These are phyloP conservation scores for Acanthaster planci DNA, from an alignment of 35 echinoderm and acorn worm species.

Conservation along the genomic window DNA sequence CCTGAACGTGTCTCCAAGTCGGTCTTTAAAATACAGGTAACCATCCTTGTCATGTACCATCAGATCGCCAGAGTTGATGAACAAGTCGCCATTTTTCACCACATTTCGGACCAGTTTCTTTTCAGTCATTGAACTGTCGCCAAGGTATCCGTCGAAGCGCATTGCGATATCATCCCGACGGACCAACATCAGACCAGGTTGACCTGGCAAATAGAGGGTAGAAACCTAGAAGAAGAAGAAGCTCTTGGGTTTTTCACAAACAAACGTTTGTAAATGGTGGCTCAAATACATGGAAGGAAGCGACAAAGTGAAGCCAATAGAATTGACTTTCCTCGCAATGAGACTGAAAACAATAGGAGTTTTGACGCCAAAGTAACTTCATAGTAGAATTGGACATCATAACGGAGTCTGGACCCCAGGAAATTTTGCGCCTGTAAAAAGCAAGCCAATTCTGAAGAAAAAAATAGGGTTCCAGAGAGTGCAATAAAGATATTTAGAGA, in stretches of 20 bases:
- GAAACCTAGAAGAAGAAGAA: too few species aligned
- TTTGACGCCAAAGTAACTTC: too few species aligned
- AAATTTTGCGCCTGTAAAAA: too few species aligned
- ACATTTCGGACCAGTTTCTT: constrained; percentile 74
- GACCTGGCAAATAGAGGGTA: constrained; percentile 48
- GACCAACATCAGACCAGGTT: constrained; percentile 59
- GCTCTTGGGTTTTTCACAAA: too few species aligned
- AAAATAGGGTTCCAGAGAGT: not conserved
- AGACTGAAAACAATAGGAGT: too few species aligned
- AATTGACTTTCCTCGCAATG: too few species aligned
- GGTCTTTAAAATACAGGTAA: constrained; percentile 76
- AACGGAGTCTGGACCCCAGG: too few species aligned
- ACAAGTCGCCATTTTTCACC: constrained; percentile 47
- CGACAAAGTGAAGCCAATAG: too few species aligned
- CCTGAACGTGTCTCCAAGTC: constrained; percentile 95
- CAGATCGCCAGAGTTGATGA: constrained; percentile 80
- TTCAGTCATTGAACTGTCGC: constrained; percentile 36
- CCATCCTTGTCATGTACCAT: constrained; percentile 59
- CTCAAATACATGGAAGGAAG: too few species aligned
- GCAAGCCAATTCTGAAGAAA: too few species aligned
- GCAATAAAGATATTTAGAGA: not conserved
- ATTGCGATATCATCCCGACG: constrained; percentile 27
- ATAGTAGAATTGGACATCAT: not conserved
- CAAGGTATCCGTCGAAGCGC: constrained; percentile 55
- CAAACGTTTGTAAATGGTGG: too few species aligned